Percentiles rank a stretch among this genome's conserved stretches.
These are phyloP conservation scores for Centropristis striata DNA, from an alignment of 2,113 vertebrate species.

Conservation along the genomic window DNA sequence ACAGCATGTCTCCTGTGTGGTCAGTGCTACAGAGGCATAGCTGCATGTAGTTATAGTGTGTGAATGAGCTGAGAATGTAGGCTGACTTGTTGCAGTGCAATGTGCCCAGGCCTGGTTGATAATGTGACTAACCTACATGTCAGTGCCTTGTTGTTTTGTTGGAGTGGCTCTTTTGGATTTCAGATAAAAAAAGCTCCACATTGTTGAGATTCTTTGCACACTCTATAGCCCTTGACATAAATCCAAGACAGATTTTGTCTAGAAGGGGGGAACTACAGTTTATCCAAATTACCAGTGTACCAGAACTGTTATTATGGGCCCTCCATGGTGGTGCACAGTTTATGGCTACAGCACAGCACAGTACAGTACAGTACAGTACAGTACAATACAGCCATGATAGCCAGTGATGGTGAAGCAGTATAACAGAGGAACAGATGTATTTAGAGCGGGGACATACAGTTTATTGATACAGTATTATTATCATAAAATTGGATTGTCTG, in stretches of 20 bases:
- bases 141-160: constrained; percentile 22
- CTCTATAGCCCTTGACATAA: not conserved
- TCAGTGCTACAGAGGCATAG: constrained; percentile 8
- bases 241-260: constrained; percentile 12
- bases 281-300: constrained; percentile 47
- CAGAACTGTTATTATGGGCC: constrained; percentile 45
- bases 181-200: not conserved
- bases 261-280: constrained; percentile 5
- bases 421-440: not conserved
- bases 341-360: not conserved
- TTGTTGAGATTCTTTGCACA: not conserved
- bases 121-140: constrained; percentile 47
- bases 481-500: not conserved
- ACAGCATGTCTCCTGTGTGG: constrained; percentile 5
- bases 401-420: too few relatives aligned
- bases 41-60: constrained; percentile 12
- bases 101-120: constrained; percentile 33
- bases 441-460: not conserved
- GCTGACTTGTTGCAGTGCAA: constrained; percentile 56
- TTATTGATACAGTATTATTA: not conserved
- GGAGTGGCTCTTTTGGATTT: not conserved
- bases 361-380: too few relatives aligned
- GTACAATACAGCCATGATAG: not conserved
- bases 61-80: constrained; percentile 42
- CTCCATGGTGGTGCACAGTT: constrained; percentile 34